Conservation (phyloP, 1,140 invertebrate genomes). For the Bombus turneri region DNA sequence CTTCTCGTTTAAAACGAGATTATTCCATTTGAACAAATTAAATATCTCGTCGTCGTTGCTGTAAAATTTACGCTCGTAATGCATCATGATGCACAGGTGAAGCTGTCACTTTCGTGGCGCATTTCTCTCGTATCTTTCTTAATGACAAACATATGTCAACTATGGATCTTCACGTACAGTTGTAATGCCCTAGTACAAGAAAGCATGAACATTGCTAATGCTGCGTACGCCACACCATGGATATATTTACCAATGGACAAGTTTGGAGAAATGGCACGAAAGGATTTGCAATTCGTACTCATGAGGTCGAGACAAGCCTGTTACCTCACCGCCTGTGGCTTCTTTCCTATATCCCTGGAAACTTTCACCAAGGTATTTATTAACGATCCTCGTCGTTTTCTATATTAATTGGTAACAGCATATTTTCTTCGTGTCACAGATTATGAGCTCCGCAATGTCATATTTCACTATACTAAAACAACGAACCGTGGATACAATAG, state of each 20-base stretch:
- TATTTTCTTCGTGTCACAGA: slow-evolving; percentile 10
- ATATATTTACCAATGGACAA: slow-evolving; percentile 10
- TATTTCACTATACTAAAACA: slow-evolving; percentile 59
- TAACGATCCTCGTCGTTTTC: background rate
- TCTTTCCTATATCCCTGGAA: slow-evolving; percentile 58
- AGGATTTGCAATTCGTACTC: slow-evolving; percentile 46
- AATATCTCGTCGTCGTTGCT: too few species aligned
- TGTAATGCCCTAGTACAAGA: slow-evolving; percentile 42
- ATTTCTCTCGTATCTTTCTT: slow-evolving; percentile 34
- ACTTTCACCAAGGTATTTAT: slow-evolving; percentile 57
- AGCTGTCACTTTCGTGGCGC: slow-evolving; percentile 5
- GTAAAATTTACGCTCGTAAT: too few species aligned
- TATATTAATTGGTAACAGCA: background rate
- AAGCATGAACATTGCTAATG: slow-evolving; percentile 37
- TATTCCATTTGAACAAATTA: background rate
- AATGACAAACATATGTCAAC: slow-evolving; percentile 31
- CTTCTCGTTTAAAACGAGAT: background rate
- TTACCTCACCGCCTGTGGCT: slow-evolving; percentile 47
- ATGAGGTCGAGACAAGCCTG: slow-evolving; percentile 31
- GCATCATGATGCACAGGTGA: background rate
- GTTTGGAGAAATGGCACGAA: slow-evolving; percentile 28
- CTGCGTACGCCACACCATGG: slow-evolving; percentile 52
- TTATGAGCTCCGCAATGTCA: slow-evolving; percentile 54
- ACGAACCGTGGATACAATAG: background rate
- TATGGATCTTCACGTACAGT: slow-evolving; percentile 53